Evolutionary conservation across 37 sponge, comb jelly and placozoan genomes (phyloP), one percentile per base, ranked within the genome.

Genomic region (Halichondria panicea): DNA sequence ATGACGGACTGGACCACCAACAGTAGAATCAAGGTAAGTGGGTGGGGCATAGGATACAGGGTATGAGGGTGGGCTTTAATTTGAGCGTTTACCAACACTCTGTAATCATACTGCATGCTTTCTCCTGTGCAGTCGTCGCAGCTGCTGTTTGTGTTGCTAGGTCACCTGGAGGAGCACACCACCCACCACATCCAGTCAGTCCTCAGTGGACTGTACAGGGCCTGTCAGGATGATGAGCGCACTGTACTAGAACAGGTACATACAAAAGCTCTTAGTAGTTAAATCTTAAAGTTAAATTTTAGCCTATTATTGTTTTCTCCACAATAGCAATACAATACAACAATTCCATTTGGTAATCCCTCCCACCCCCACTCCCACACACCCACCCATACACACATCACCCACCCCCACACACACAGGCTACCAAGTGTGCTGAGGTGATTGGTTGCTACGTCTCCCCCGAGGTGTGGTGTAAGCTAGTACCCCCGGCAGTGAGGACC

Each of bases 151-250:
- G 76, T 75, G 0, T 68, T 90, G 11, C 77, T 94, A 43, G 73
- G 71, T 44, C 91, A 94, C 50, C 45, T 88, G 77, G 98, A 97
- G 38, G 89, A 86, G 1, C 79, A 88, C 57, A 77, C 71, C 36
- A 97, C 98, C 4, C 98, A 97, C 44, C 92, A 95, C 63, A 40
- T 89, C 55, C 90, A 89, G 56, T 61, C 74, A 40, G 56, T 97
- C 21, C 79, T 97, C 32, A 64, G 32, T 59, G 95, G 93, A 37
- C 83, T 95, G 55, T 97, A 95, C 84, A 71, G 54, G 35, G 79
- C 91, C 24, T 82, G 82, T 55, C 77, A 75, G 30, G 96, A 93
- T 73, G 93, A 89, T 2, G 96, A 95, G 66, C 28, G 45, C 54
- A 58, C 43, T 40, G 90, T 95, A 4, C 57, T 70, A 25, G 68